Evolutionary conservation across 2,113 vertebrate species (phyloP).

Genomic region (Xiphophorus maculatus): DNA sequence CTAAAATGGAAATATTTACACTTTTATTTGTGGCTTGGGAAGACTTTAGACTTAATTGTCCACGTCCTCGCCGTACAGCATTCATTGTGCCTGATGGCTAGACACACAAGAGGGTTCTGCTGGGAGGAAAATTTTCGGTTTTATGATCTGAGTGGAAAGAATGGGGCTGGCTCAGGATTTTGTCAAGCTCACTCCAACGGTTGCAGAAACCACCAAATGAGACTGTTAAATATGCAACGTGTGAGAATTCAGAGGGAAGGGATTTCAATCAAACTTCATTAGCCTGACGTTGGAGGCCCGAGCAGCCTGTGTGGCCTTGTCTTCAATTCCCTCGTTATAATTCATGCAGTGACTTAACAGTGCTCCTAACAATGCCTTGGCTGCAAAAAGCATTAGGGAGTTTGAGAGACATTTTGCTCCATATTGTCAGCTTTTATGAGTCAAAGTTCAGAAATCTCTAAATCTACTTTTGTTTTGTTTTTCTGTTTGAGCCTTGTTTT

Average conservation of each 20-base stretch:
- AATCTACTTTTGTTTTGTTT: neutral
- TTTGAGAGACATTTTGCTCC: neutral
- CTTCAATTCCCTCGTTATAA: slow-evolving; percentile 12
- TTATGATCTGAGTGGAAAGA: slow-evolving; percentile 78
- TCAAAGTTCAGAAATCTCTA: neutral
- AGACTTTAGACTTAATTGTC: slow-evolving; percentile 51
- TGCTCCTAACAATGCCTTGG: slow-evolving; percentile 7
- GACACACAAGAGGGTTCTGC: slow-evolving; percentile 58
- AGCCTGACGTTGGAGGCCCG: slow-evolving; percentile 45
- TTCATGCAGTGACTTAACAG: slow-evolving; percentile 18
- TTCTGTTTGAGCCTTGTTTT: slow-evolving; percentile 2
- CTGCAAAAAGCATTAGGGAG: slow-evolving; percentile 28
- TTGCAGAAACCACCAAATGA: slow-evolving; percentile 65
- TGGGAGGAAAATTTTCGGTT: slow-evolving; percentile 61
- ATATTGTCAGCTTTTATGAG: slow-evolving; percentile 13
- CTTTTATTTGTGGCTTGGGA: slow-evolving; percentile 61
- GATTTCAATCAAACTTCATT: slow-evolving; percentile 61
- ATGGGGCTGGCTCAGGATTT: slow-evolving; percentile 66
- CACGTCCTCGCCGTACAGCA: slow-evolving; percentile 34
- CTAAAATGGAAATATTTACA: slow-evolving; percentile 32
- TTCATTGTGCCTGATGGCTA: slow-evolving; percentile 43
- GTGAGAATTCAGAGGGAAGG: slow-evolving; percentile 56
- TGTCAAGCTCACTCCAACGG: slow-evolving; percentile 66
- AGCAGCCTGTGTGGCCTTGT: slow-evolving; percentile 61
- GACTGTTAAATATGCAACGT: slow-evolving; percentile 67